A percentile compares a stretch with the other conserved stretches of the same genome.
Conservation (phyloP, 2,797 vertebrate species). For the Tarsius wallacei region DNA sequence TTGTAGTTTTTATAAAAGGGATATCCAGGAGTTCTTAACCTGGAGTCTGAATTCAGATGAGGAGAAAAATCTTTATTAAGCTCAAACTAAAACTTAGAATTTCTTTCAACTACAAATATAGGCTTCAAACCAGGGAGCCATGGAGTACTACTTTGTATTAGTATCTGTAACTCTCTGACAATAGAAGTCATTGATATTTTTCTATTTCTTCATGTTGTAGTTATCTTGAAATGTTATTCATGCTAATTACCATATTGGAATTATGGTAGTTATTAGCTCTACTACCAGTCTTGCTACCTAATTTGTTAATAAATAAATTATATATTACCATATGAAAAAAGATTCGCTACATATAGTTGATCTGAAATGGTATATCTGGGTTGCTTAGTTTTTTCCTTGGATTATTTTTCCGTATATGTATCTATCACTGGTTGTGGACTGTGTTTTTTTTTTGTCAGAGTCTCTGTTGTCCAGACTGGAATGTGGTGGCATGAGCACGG, state of each 20-base stretch:
- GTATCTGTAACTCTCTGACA: background rate
- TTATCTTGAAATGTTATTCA: background rate
- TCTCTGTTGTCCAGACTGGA: too few species aligned
- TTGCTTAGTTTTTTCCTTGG: background rate
- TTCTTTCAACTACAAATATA: background rate
- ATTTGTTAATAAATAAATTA: background rate
- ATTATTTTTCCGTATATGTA: background rate
- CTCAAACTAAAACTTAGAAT: constrained; percentile 10
- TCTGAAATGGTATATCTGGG: background rate
- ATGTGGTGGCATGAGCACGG: too few species aligned
- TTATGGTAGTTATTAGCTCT: background rate
- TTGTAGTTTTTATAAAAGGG: constrained; percentile 26
- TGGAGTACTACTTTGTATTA: background rate
- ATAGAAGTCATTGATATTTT: background rate
- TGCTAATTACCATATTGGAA: background rate
- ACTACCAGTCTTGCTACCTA: background rate
- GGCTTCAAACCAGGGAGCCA: background rate
- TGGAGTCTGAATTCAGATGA: background rate
- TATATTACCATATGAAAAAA: background rate
- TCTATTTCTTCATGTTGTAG: background rate
- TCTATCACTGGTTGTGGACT: background rate
- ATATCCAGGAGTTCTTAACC: constrained; percentile 6
- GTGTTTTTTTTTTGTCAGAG: background rate
- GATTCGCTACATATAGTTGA: background rate
- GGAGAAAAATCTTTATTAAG: background rate